Evolutionary conservation across 1,140 invertebrate species (phyloP), one percentile per base, ranked within the genome.

Genomic region (Drosophila athabasca): DNA sequence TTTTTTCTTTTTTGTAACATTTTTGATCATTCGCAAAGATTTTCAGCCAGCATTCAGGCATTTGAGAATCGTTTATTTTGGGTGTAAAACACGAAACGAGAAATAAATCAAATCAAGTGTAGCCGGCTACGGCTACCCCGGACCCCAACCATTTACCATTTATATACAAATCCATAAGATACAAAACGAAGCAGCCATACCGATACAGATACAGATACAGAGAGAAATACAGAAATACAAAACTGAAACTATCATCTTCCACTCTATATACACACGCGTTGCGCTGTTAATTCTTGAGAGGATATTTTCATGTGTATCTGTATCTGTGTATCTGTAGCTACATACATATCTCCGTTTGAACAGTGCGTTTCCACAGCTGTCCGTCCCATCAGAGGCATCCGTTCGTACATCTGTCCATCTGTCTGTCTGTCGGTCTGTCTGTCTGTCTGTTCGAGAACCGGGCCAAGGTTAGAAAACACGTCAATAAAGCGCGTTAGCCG

Each of bases 381-480:
- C 69, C 52, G 71, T 72, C 50, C 69, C 51, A 46, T 57, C 73
- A 48, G 55, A 39, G 13, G 35, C 35, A 11, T 57, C 45, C 41
- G 51, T 76, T 11, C 31, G 35, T 13, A 9, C 11, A 22, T 67
- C 35, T 9, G 48, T 44, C 67, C 48, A 52, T 55, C 44, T 17
- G 61, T 65, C 51, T 41, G 48, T 35, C 53, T 19, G 0, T 19
- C 17, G 0, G 17, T 67, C 35, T 9, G 48, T 44, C 67, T 48
- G 61, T 55, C 44, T 17, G 67, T 65, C 51, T 41, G 48, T 35
- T 48, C 71, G 58, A 79, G 77, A 90, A 90, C 79, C 83, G 89
- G 88, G 88, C 88, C 88, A 90, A 90, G 88, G 88, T 90, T 90
- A 79, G 66, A 82, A 90, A 88, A 88, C 88, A 88, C 88, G 88